phyloP scores from a whole-genome alignment of 2,113 vertebrate genomes.

The Anhinga anhinga region DNA sequence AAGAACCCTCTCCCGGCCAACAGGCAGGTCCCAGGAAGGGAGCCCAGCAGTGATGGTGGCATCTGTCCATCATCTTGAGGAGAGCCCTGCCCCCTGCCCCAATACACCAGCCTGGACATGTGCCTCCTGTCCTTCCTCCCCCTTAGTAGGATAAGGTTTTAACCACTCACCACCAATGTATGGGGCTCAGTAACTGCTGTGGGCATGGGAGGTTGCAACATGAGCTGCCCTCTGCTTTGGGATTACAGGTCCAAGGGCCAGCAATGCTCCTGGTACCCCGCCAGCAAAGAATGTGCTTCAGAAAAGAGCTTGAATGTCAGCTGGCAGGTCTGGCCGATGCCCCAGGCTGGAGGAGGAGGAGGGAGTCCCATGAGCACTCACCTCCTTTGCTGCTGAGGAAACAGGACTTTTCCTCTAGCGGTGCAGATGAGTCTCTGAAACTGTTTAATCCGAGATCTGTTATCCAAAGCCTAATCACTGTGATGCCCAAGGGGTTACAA shows the following conservation, averaged over 20 bases:
- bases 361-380: background rate
- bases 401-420: background rate
- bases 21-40: background rate
- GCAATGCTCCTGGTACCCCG: background rate
- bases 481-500: background rate
- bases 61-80: background rate
- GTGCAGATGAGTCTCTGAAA: background rate
- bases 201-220: background rate
- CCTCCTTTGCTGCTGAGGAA: conserved; percentile 18
- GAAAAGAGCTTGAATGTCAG: background rate
- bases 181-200: background rate
- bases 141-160: background rate
- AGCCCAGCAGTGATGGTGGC: background rate
- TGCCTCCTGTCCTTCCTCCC: background rate
- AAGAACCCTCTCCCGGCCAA: rapidly evolving
- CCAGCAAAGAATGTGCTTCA: background rate
- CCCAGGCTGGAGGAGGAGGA: background rate
- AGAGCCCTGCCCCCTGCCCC: background rate
- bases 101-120: background rate
- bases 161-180: rapidly evolving
- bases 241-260: background rate
- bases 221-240: background rate
- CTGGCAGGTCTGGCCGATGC: rapidly evolving
- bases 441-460: background rate
- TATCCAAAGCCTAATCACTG: conserved; percentile 16